Base-by-base conservation (phyloP, 2,113 vertebrate species). In the Corvus cornix region DNA sequence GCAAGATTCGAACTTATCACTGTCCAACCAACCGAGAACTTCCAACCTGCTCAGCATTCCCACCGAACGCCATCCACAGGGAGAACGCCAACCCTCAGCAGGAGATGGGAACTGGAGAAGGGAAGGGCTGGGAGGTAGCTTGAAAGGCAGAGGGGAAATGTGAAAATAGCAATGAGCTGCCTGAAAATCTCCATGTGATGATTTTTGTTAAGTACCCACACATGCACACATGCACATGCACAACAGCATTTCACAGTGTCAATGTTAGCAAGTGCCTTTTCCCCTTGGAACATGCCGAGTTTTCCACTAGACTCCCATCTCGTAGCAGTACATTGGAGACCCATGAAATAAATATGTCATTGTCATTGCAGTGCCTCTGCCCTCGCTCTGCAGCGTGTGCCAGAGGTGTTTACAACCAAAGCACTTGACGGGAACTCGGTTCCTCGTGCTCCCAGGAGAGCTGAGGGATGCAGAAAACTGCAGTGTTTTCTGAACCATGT, bases 181-280 rank as follows among this genome's bases (percentile, higher is more conserved):
- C 94, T 55, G 68, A 52, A 86, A 85, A 77, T 20, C 46, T 80
- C 63, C 49, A 11, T 1, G 48, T 48, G 67, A 33, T 23, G 13
- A 35, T 37, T 74, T 90, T 44, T 66, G 37, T 30, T 37, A 44
- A 37, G 84, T 39, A 94, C 41, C 67, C 91, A 80, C 75, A 85
- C 93, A 89, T 87, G 85, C 85, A 93, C 62, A 51, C 94, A 91
- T 88, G 82, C 89, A 94, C 80, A 84, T 90, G 87, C 94, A 93
- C 63, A 63, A 48, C 76, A 90, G 79, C n/a, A 84, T 75, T 85
- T 96, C 92, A 90, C 93, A 93, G 93, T 89, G 96, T 82, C 84
- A 89, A 1, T 11, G 53, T 64, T 13, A 87, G 68, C 68, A 67
- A 90, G 60, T 44, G 84, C 81, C 73, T 78, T 59, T 76, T 24